Base-by-base conservation (phyloP, 2,113 vertebrate species). In the Enhydra lutris region DNA sequence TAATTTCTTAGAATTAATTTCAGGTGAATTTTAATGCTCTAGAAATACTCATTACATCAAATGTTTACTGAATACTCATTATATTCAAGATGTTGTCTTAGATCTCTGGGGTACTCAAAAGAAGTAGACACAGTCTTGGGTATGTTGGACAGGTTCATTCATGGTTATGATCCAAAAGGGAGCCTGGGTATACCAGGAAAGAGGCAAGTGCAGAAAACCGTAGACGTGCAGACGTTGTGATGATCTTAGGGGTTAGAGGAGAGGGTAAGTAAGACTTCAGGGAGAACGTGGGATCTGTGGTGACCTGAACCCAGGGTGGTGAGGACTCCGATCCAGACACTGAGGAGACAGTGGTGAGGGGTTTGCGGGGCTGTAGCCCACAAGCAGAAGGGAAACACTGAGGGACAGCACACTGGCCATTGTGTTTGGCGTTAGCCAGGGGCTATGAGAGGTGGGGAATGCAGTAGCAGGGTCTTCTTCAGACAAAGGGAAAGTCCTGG, bases 1-100 rank as follows among this genome's bases (percentile, higher is more conserved):
- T 47, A 71, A 24, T 95, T 61, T 97, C 90, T 65, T 67, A 50
- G 52, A 78, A 69, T 79, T 91, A 47, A 67, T 63, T 83, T 90
- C 34, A 55, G 61, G 52, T 94, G 7, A 86, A 39, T 82, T 71
- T 96, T 79, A 85, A 52, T 87, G 71, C 36, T 86, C 59, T 29
- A 2, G 10, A 90, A 87, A 63, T 71, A 20, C 15, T 78, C 7
- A 50, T 39, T 65, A 23, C 8, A 1, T 87, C 57, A 85, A 0
- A 24, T 34, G 20, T 71, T 91, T 39, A 42, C 36, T 89, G 63
- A 93, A 7, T 42, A 36, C 2, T 36, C 34, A 1, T 7, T 63
- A 13, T 74, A 9, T n/a, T 81, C 9, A 21, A n/a, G 61, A 52
- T 31, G 13, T 12, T 57, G 59, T 45, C 57, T 36, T 52, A 1